These are phyloP conservation scores for Urosaurus nigricauda DNA, from an alignment of 2,797 vertebrate species.

Conservation along the genomic window DNA sequence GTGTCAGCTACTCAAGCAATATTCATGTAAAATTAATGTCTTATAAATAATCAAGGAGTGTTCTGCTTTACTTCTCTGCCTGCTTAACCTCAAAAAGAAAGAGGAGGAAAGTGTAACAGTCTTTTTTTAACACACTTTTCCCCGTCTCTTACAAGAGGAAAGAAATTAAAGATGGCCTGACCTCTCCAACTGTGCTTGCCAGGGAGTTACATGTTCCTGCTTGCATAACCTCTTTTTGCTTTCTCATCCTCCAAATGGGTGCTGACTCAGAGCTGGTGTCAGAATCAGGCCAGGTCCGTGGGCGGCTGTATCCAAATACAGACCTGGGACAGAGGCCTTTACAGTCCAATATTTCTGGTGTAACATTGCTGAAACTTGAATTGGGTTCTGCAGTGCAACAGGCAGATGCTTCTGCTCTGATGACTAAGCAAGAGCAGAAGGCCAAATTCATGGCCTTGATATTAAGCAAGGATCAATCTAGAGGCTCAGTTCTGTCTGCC, in stretches of 20 bases:
- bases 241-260: conserved; percentile 61
- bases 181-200: conserved; percentile 58
- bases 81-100: conserved; percentile 71
- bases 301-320: background rate
- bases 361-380: background rate
- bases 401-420: background rate
- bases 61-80: conserved; percentile 72
- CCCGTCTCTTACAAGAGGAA: conserved; percentile 56
- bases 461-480: background rate
- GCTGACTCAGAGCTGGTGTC: conserved; percentile 26
- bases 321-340: background rate
- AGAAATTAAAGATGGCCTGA: conserved; percentile 69
- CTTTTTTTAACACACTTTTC: too few relatives aligned
- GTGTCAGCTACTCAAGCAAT: conserved; percentile 72
- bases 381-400: background rate
- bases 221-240: conserved; percentile 67
- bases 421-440: background rate
- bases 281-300: background rate
- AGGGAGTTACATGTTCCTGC: conserved; percentile 53
- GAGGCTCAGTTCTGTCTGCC: background rate
- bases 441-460: background rate
- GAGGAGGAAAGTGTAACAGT: conserved; percentile 47
- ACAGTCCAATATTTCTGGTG: too few relatives aligned
- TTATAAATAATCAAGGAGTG: conserved; percentile 77
- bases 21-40: conserved; percentile 77